A percentile compares a stretch with the other conserved stretches of the same genome.
These are phyloP conservation scores for Cyclura pinguis DNA, from an alignment of 2,797 vertebrate genomes.

Conservation along the genomic window DNA sequence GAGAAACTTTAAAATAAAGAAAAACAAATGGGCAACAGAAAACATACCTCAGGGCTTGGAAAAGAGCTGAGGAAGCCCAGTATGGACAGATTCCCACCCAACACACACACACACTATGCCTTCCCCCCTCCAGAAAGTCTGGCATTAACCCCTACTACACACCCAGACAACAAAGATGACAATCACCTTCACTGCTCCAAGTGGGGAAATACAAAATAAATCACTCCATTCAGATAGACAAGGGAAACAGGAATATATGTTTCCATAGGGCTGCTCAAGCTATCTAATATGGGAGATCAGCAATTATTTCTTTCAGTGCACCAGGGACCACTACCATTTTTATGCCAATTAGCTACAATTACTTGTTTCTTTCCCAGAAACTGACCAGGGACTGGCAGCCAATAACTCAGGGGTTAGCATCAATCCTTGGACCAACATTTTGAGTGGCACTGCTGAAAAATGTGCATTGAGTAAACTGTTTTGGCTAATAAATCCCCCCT, in stretches of 20 bases:
- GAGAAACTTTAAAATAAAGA: too few species aligned
- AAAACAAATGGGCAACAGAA: too few species aligned
- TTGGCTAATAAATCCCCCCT: background rate
- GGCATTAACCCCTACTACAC: background rate
- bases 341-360: background rate
- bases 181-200: background rate
- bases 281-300: background rate
- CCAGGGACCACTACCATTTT: too few species aligned
- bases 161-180: background rate
- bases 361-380: too few species aligned
- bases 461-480: background rate
- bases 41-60: too few species aligned
- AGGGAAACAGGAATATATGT: background rate
- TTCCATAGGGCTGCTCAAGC: background rate
- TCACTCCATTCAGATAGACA: background rate
- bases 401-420: too few species aligned
- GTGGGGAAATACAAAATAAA: background rate
- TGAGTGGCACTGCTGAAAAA: background rate
- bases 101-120: too few species aligned
- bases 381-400: too few species aligned
- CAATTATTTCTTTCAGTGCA: background rate
- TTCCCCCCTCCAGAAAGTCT: too few species aligned
- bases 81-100: too few species aligned
- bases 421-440: too few species aligned
- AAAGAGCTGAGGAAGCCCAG: too few species aligned